Base-by-base conservation (phyloP, 2,888 invertebrate species). In the Notocelia uddmanniana region DNA sequence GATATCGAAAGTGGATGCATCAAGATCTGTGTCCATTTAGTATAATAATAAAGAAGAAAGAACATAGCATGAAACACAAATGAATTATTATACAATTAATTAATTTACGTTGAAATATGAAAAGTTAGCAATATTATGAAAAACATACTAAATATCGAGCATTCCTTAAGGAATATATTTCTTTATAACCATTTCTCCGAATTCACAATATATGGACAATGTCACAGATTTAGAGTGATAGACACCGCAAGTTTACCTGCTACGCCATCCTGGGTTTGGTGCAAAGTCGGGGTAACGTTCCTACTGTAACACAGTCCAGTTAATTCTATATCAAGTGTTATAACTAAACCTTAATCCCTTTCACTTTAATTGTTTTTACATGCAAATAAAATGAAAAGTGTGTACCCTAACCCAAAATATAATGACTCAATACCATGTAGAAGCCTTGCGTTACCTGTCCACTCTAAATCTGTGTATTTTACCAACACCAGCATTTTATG, bases 241-340 rank as follows among this genome's bases (percentile, higher is more conserved):
- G 52, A 64, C 37, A 64, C 37, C 64, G 64, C 64, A 64, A 54
- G 64, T 54, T 64, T 64, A 64, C 64, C 64, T 64, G 54, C 52
- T n/a, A 13, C 23, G 52, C 26, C 37, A 52, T 52, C 64, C 19
- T 52, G 64, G 21, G 23, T 64, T 64, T 34, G 64, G 21, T 64
- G 64, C 37, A 54, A 37, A 37, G 64, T 23, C 64, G 19, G 34
- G 34, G 37, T 6, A 37, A 37, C 54, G 52, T 54, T 37, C 52
- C 64, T 64, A 64, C 64, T 64, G 64, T 64, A 64, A 64, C 13
- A 64, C 54, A 64, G 15, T 54, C 21, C 31, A 21, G 37, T 64
- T 52, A 50, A 63, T 52, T 8, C 23, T 37, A n/a, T n/a, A 21
- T 3, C 15, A 19, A 19, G n/a, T 62, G 18, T 19, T 31, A 19